Evolutionary conservation across 2,113 vertebrate genomes (phyloP).

Genomic region (Pampusana beccarii): DNA sequence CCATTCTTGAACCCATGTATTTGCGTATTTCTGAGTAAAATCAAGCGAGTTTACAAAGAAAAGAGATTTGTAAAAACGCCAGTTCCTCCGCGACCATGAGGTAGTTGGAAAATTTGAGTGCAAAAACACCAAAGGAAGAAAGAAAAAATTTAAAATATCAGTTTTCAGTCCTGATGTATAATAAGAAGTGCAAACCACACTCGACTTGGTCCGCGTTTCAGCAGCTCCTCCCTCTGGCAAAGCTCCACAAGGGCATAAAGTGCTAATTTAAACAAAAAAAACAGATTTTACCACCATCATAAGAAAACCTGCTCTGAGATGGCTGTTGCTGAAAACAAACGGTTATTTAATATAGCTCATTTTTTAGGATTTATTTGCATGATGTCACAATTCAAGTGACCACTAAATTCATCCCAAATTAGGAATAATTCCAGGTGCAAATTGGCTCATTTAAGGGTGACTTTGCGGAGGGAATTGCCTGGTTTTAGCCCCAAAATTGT

Average conservation of each 20-base stretch:
- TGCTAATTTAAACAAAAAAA: not conserved
- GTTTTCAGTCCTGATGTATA: not conserved
- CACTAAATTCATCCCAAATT: not conserved
- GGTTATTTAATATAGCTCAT: too few relatives aligned
- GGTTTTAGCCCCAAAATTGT: rapidly evolving
- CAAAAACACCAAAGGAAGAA: not conserved
- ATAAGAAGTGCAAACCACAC: not conserved
- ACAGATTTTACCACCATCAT: not conserved
- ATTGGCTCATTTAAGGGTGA: not conserved
- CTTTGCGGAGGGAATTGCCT: not conserved
- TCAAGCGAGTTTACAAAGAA: rapidly evolving
- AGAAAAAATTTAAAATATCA: not conserved
- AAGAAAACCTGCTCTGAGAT: not conserved
- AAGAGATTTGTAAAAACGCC: not conserved
- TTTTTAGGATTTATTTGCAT: not conserved
- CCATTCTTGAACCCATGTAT: not conserved
- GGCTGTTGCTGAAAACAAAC: not conserved
- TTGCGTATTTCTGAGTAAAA: not conserved
- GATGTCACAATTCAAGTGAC: not conserved
- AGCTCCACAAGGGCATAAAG: not conserved
- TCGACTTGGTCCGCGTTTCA: not conserved
- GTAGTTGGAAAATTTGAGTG: not conserved
- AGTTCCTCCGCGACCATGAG: not conserved
- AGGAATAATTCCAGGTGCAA: not conserved
- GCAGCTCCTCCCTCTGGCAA: not conserved